Evolutionary conservation across 2,797 vertebrate species (phyloP), one percentile per base, ranked within the genome.

Genomic region (Peromyscus aztecus): DNA sequence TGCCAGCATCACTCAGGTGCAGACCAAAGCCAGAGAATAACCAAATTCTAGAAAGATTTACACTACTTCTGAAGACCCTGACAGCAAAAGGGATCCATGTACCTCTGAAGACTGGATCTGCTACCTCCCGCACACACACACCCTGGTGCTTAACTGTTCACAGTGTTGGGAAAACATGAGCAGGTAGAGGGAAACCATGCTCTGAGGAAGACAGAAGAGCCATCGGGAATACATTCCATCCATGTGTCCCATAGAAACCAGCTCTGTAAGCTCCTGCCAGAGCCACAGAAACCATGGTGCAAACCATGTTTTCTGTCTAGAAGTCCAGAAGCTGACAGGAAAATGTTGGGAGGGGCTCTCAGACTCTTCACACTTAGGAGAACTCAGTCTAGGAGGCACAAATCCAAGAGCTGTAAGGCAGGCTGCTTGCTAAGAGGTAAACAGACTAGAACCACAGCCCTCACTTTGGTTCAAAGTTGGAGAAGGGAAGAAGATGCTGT

Each of bases 291-390:
- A 21, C 8, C 69, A 71, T 71, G 69, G 7, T 21, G 0, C n/a
- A 71, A 71, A 37, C 8, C 17, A 23, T 37, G 16, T 34, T 37
- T 77, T 78, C 16, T 73, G 24, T 71, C n/a, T 37, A 37, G n/a
- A 37, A 23, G n/a, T 8, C 59, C n/a, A 11, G 59, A 37, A 57
- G 6, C 19, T 24, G 34, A 85, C 7, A 19, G 1, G 19, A 37
- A 9, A 37, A 37, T 99, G 98, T 23, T 21, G 4, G 49, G 34
- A 94, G 29, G 2, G 49, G 17, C 49, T 31, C 21, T 37, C 4
- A 10, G 67, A 21, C 67, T 40, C 11, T 57, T 63, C 63, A 34
- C 34, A 71, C 84, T 63, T 83, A 43, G 63, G 52, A 43, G 85
- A 94, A 86, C 61, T 21, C 12, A 94, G 63, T 76, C 57, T 78